These are phyloP conservation scores for Neotoxoptera formosana DNA, from an alignment of 1,140 invertebrate genomes.

Conservation along the genomic window DNA sequence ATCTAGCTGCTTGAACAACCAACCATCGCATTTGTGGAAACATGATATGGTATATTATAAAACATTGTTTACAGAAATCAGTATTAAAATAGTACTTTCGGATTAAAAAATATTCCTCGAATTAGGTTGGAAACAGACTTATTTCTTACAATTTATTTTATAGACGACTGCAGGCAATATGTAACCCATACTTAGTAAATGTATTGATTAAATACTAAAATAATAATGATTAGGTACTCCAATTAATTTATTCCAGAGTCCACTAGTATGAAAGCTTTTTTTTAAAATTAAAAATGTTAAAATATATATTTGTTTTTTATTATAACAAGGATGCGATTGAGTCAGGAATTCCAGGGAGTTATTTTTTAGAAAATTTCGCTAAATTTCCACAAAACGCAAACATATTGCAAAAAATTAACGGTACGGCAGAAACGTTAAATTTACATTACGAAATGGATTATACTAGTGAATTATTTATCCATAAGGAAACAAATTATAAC, in stretches of 20 bases:
- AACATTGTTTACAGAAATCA: not conserved
- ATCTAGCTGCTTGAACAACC: slow-evolving; percentile 64
- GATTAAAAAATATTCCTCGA: not conserved
- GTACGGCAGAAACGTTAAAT: slow-evolving; percentile 33
- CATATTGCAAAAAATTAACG: not conserved
- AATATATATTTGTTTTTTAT: not conserved
- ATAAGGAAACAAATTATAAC: not conserved
- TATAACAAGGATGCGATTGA: slow-evolving; percentile 10
- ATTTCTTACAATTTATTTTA: not conserved
- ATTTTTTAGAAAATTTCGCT: slow-evolving; percentile 43
- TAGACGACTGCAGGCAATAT: not conserved
- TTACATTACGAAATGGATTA: slow-evolving; percentile 44
- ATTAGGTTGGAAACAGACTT: not conserved
- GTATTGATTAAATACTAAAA: not conserved
- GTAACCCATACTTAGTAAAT: not conserved
- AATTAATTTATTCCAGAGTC: not conserved
- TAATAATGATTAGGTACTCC: not conserved
- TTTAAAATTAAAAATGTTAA: not conserved
- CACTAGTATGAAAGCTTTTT: not conserved
- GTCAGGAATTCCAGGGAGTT: slow-evolving; percentile 18
- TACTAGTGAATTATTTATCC: slow-evolving; percentile 10
- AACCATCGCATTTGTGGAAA: slow-evolving; percentile 64
- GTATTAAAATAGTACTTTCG: not conserved
- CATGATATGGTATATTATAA: slow-evolving; percentile 63
- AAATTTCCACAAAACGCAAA: slow-evolving; percentile 8